These are phyloP conservation scores for Pentalonia nigronervosa DNA, from an alignment of 1,140 invertebrate species.

Conservation along the genomic window DNA sequence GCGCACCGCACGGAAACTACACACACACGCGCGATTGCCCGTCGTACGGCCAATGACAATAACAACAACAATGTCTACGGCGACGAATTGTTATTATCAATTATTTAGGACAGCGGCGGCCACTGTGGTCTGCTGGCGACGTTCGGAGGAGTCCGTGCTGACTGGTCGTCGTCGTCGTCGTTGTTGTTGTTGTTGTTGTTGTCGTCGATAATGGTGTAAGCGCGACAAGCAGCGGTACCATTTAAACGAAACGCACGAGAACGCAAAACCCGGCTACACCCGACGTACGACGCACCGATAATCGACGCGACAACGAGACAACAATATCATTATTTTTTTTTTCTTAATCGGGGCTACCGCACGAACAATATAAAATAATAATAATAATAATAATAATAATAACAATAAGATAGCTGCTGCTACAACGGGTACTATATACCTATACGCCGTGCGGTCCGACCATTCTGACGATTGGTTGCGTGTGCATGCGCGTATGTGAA, in stretches of 20 bases:
- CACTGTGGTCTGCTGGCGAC: not conserved
- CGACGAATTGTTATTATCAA: no score
- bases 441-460: not conserved
- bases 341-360: conserved; percentile 7
- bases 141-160: no score
- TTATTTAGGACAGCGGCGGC: not conserved
- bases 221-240: not conserved
- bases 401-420: conserved; percentile 18
- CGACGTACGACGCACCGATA: not conserved
- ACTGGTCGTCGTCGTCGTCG: not conserved
- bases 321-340: conserved; percentile 26
- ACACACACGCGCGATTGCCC: no score
- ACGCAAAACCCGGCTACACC: not conserved
- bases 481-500: not conserved
- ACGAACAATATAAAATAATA: conserved; percentile 21
- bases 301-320: conserved; percentile 20
- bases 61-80: no score
- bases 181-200: not conserved
- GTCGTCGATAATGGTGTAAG: not conserved
- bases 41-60: no score
- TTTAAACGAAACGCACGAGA: not conserved
- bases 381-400: conserved; percentile 30
- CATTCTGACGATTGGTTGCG: not conserved
- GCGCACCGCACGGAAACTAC: not conserved
- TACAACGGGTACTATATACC: not conserved